Evolutionary conservation across 2,797 vertebrate genomes (phyloP).

Genomic region (Leucoraja ocellata): DNA sequence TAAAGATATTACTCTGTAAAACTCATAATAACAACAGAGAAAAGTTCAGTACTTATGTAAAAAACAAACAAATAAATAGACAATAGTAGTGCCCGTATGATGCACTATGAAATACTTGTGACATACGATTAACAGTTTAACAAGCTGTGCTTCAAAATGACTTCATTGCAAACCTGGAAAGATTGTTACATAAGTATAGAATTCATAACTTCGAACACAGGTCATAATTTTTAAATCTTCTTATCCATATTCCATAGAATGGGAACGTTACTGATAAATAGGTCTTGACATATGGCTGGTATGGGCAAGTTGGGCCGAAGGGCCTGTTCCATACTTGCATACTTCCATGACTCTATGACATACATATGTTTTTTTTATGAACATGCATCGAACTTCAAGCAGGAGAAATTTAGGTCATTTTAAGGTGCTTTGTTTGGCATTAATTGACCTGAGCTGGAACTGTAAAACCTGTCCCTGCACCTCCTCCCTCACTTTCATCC

Average conservation of each 20-base stretch:
- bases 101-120: not conserved
- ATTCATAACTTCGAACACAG: not conserved
- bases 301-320: no score
- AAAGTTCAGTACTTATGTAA: no score
- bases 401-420: not conserved
- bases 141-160: not conserved
- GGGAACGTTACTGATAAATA: not conserved
- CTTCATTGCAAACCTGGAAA: not conserved
- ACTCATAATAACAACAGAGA: no score
- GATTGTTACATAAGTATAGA: not conserved
- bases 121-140: not conserved
- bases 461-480: no score
- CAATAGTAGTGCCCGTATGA: not conserved
- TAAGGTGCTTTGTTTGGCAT: not conserved
- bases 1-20: no score
- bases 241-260: not conserved
- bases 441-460: not conserved
- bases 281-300: not conserved
- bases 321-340: no score
- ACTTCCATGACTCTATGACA: no score
- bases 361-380: not conserved
- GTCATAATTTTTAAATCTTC: not conserved
- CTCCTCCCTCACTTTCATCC: no score
- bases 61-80: no score
- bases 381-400: not conserved